Evolutionary conservation across 2,888 invertebrate species (phyloP), one percentile per base, ranked within the genome.

Genomic region (Ennomos quercinarius): DNA sequence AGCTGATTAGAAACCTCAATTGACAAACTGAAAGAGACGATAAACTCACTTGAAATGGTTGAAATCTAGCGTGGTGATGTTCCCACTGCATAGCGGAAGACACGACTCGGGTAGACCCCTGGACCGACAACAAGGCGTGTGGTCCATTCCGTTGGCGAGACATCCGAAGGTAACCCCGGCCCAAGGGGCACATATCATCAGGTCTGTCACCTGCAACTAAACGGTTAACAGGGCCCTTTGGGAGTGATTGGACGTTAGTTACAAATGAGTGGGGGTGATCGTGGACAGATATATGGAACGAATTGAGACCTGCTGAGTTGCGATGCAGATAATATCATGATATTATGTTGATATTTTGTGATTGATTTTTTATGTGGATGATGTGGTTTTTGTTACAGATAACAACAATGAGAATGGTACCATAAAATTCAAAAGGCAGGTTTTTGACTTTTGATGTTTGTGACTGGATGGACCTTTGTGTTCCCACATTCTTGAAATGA

Each of bases 131-230:
- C 97, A 97, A 0, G 96, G 95, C 0, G 96, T 95, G 82, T 97
- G 97, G 87, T 97, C 97, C 76, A 95, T 93, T 1, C 96, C 95
- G 68, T 97, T 96, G 43, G 96, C 95, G 59, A 97, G 89, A 74
- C 97, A 97, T 9, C 95, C 94, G 81, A 97, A 97, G 0, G 97
- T 96, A 35, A 95, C 95, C 4, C 95, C 94, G 0, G 97, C 96
- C 97, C 97, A 97, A 0, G 97, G 97, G 0, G 97, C 97, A 84
- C 97, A 97, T 42, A 97, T 97, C 96, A 97, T 97, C 79, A 97
- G 92, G 81, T 97, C 97, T 44, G 97, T 96, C 65, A 96, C 94
- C 90, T 95, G 94, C 70, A 94, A 91, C 91, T 91, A 81, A 76
- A 68, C 74, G 76, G 88, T 91, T 87, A 73, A 81, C 63, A 68